These are phyloP conservation scores for Eremophila alpestris DNA, from an alignment of 2,797 vertebrate species.

Conservation along the genomic window DNA sequence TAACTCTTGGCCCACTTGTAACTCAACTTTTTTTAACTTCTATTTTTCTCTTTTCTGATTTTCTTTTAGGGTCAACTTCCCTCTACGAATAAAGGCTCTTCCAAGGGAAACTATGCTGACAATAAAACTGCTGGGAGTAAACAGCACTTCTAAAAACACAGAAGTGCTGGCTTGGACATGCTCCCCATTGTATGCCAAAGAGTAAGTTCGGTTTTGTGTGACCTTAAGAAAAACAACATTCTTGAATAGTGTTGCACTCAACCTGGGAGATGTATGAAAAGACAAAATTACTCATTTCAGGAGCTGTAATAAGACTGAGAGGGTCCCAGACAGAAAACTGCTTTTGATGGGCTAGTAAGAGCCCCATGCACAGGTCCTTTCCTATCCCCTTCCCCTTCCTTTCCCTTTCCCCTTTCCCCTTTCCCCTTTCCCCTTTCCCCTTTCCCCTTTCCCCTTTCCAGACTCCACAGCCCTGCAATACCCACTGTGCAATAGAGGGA, in stretches of 20 bases:
- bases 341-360: not conserved
- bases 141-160: not conserved
- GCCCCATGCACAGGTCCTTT: not conserved
- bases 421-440: no score
- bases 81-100: constrained; percentile 67
- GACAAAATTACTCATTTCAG: not conserved
- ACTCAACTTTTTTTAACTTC: not conserved
- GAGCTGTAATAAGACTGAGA: not conserved
- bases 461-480: not conserved
- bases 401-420: no score
- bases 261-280: not conserved
- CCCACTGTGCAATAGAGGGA: not conserved
- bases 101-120: constrained; percentile 71
- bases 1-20: not conserved
- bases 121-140: constrained; percentile 68
- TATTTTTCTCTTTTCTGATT: not conserved
- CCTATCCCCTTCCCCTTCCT: no score
- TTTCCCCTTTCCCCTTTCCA: no score
- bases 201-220: constrained; percentile 49
- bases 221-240: not conserved
- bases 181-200: constrained; percentile 64
- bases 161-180: constrained; percentile 71
- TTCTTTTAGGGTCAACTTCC: constrained; percentile 69
- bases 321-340: not conserved
- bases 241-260: not conserved